Evolutionary conservation across 2,888 invertebrate genomes (phyloP).

Genomic region (Oligia fasciuncula): DNA sequence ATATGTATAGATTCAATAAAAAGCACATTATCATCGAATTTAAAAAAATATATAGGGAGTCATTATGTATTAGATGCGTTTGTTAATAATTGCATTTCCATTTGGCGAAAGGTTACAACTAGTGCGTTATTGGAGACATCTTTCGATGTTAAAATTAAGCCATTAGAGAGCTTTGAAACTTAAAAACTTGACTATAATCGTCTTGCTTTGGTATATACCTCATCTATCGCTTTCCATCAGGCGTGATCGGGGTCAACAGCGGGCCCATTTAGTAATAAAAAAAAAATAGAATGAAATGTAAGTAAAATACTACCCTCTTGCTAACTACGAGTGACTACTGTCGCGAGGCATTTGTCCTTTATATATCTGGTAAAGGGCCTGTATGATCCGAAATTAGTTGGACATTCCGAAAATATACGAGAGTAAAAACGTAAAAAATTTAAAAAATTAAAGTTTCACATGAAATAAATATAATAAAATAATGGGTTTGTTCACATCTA

Average conservation of each 20-base stretch:
- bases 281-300: not conserved
- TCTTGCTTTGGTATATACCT: not conserved
- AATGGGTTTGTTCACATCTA: not conserved
- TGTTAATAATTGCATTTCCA: conserved; percentile 66
- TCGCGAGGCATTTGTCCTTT: not conserved
- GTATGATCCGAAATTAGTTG: not conserved
- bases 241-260: no score
- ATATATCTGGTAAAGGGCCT: not conserved
- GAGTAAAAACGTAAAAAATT: not conserved
- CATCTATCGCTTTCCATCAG: no score
- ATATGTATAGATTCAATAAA: conserved; percentile 61
- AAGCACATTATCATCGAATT: conserved; percentile 81
- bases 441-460: not conserved
- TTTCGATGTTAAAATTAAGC: conserved; percentile 18
- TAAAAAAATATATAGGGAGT: conserved; percentile 71
- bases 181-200: not conserved
- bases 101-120: conserved; percentile 66
- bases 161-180: conserved; percentile 3
- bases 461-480: not conserved
- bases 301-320: not conserved
- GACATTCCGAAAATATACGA: not conserved
- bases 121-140: conserved; percentile 75
- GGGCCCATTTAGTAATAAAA: no score
- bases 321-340: not conserved
- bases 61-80: conserved; percentile 72